Percentiles rank a stretch among this genome's conserved stretches.
These are phyloP conservation scores for Alectoris magna DNA, from an alignment of 2,797 vertebrate species.

Conservation along the genomic window DNA sequence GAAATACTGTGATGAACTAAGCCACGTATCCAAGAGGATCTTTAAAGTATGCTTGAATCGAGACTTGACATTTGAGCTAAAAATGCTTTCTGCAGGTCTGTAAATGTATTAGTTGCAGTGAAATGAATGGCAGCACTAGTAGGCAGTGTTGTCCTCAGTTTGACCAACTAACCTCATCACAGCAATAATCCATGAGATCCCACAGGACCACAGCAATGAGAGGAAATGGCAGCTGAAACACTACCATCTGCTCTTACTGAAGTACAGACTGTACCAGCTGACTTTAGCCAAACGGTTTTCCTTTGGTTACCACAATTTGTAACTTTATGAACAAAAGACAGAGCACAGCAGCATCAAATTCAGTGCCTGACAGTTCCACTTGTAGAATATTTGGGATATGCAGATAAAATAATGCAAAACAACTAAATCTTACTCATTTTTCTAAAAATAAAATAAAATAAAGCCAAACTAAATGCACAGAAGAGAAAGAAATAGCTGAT, in stretches of 20 bases:
- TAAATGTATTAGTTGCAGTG: not conserved
- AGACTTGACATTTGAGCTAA: not conserved
- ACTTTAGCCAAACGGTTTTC: not conserved
- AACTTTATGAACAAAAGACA: not conserved
- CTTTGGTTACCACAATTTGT: not conserved
- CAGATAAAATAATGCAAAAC: not conserved
- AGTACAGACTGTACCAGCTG: not conserved
- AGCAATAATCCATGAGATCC: not conserved
- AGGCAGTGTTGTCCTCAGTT: not conserved
- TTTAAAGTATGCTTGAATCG: not conserved
- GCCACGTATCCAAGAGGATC: not conserved
- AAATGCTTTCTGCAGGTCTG: not conserved
- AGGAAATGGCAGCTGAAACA: not conserved
- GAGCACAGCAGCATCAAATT: not conserved
- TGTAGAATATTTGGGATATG: not conserved
- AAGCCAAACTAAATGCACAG: too few species aligned
- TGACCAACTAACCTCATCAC: not conserved
- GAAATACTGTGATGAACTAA: not conserved
- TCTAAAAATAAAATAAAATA: not conserved
- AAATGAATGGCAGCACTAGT: not conserved
- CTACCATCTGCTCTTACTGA: not conserved
- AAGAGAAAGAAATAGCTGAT: too few species aligned
- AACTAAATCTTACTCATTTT: not conserved
- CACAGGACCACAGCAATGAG: not conserved
- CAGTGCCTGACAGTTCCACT: not conserved